These are phyloP conservation scores for Zelleria hepariella DNA, from an alignment of 2,888 invertebrate species.

Conservation along the genomic window DNA sequence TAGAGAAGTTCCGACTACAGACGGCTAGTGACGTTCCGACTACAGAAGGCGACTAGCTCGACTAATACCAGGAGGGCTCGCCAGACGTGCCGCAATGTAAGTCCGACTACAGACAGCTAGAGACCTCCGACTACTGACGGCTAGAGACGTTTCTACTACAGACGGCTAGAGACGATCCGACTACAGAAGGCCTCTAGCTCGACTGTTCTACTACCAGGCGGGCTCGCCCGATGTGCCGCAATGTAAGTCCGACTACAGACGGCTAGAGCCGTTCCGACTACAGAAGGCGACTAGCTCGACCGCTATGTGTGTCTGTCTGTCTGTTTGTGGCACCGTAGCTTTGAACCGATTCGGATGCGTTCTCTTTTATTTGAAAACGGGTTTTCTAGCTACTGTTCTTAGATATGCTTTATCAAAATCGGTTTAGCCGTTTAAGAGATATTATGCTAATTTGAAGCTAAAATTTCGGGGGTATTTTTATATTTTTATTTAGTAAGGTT, in stretches of 20 bases:
- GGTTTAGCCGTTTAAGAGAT: no score
- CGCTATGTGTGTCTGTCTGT: no score
- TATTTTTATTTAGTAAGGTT: no score
- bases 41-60: slow-evolving; percentile 37
- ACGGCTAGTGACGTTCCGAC: slow-evolving; percentile 69
- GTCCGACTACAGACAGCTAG: slow-evolving; percentile 4
- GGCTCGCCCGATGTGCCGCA: slow-evolving; percentile 26
- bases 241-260: slow-evolving; percentile 16
- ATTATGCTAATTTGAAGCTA: no score
- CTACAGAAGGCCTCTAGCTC: slow-evolving; percentile 40
- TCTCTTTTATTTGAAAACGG: no score
- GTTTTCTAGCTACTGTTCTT: no score
- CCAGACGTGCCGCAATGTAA: slow-evolving; percentile 24
- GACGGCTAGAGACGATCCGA: slow-evolving; percentile 88
- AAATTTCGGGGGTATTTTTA: no score
- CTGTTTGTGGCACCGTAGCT: no score
- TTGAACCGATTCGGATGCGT: no score
- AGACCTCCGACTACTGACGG: not conserved
- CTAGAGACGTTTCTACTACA: slow-evolving; percentile 65
- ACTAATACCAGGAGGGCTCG: slow-evolving; percentile 55
- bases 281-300: slow-evolving; percentile 41
- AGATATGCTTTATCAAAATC: no score
- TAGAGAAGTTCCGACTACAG: not conserved
- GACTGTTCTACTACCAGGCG: slow-evolving; percentile 55
- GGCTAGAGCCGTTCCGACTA: slow-evolving; percentile 69